phyloP scores from a whole-genome alignment of 2,113 vertebrate genomes.

The Xiphias gladius region DNA sequence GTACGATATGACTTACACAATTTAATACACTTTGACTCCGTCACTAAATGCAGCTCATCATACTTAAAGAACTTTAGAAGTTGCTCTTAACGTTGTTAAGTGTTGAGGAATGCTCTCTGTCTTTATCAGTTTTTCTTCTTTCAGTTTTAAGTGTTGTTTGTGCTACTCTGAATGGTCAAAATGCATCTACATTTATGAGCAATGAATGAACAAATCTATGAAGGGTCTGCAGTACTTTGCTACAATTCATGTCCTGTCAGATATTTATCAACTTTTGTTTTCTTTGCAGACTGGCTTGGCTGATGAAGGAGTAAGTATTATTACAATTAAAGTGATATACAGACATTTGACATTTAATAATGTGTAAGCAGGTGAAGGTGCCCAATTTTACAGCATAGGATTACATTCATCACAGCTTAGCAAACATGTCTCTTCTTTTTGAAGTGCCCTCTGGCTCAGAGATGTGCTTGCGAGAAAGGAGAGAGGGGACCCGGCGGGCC shows the following conservation, averaged over 20 bases:
- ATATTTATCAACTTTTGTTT: constrained; percentile 54
- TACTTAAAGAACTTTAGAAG: not conserved
- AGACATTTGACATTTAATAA: constrained; percentile 14
- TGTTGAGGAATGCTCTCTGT: not conserved
- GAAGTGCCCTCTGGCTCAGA: constrained; percentile 88
- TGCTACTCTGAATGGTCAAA: not conserved
- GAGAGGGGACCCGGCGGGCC: constrained; percentile 88
- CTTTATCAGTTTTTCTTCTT: not conserved
- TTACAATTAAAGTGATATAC: not conserved
- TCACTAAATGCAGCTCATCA: not conserved
- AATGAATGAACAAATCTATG: not conserved
- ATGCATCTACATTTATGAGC: not conserved
- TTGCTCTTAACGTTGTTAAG: not conserved
- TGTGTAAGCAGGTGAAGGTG: constrained; percentile 5
- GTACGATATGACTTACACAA: not conserved
- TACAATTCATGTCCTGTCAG: not conserved
- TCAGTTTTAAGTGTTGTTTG: not conserved
- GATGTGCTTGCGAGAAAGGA: constrained; percentile 91
- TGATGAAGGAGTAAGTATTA: constrained; percentile 87
- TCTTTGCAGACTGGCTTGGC: constrained; percentile 86
- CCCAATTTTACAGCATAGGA: not conserved
- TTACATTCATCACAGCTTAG: constrained; percentile 23
- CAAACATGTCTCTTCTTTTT: constrained; percentile 57
- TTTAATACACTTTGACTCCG: not conserved
- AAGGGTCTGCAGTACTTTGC: not conserved